Evolutionary conservation across 2,888 invertebrate genomes (phyloP).

Genomic region (Aspidiotus rigidus): DNA sequence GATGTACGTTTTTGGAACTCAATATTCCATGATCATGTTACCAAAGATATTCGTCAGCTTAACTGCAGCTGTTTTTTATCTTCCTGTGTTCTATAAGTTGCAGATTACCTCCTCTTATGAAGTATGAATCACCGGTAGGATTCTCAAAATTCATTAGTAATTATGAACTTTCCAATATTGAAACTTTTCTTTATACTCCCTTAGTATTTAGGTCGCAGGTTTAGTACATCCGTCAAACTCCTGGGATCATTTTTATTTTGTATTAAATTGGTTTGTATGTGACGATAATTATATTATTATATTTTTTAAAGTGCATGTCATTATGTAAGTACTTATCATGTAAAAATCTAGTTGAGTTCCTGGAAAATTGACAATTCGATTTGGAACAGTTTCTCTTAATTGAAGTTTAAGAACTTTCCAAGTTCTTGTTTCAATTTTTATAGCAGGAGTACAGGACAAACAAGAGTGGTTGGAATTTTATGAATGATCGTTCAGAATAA

Average conservation of each 20-base stretch:
- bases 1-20: constrained; percentile 67
- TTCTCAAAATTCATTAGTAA: constrained; percentile 18
- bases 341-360: no score
- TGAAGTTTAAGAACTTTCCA: no score
- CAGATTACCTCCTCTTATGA: constrained; percentile 67
- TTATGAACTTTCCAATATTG: not conserved
- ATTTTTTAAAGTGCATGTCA: no score
- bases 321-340: no score
- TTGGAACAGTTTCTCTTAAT: no score
- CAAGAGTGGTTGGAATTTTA: no score
- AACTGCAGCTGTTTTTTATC: constrained; percentile 56
- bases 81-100: constrained; percentile 64
- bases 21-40: constrained; percentile 57
- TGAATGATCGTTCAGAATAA: no score
- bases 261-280: constrained; percentile 53
- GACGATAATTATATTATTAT: no score
- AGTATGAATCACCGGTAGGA: constrained; percentile 44
- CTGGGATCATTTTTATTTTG: constrained; percentile 61
- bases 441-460: no score
- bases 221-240: constrained; percentile 46
- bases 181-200: constrained; percentile 41
- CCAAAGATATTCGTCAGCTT: constrained; percentile 58
- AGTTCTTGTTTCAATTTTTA: no score
- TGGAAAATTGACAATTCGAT: no score
- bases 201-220: constrained; percentile 60